Evolutionary conservation across 2,113 vertebrate genomes (phyloP).

Genomic region (Pantherophis guttatus): DNA sequence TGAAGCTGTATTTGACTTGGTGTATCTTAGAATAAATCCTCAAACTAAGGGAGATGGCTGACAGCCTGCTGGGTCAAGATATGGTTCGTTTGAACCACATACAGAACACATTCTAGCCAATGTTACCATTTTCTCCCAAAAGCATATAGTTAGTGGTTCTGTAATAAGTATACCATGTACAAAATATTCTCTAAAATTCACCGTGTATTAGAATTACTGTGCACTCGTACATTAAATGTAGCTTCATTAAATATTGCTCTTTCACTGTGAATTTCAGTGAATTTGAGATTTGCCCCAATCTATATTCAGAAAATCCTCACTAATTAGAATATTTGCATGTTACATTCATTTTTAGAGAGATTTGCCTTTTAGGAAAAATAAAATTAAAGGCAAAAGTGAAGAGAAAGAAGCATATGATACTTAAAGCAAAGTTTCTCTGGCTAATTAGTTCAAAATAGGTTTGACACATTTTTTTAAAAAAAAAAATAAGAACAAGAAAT

Average conservation of each 20-base stretch:
- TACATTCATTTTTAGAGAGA: neutral
- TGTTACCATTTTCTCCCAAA: neutral
- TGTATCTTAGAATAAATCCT: neutral
- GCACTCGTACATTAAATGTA: neutral
- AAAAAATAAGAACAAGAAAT: no score
- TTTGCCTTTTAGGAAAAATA: constrained; percentile 21
- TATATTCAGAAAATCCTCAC: neutral
- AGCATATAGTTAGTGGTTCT: neutral
- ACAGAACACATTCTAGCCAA: neutral
- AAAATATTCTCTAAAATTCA: neutral
- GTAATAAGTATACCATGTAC: neutral
- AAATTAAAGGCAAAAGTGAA: constrained; percentile 12
- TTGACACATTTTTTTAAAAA: neutral
- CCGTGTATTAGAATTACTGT: neutral
- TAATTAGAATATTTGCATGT: constrained; percentile 1
- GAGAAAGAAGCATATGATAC: neutral
- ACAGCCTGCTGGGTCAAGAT: neutral
- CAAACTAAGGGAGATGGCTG: neutral
- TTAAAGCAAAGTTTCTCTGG: constrained; percentile 28
- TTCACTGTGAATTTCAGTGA: constrained; percentile 6
- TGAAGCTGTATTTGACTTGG: neutral
- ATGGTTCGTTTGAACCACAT: neutral
- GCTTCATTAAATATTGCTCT: neutral
- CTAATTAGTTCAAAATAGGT: constrained; percentile 30
- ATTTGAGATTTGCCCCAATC: neutral